Evolutionary conservation across 2,888 invertebrate genomes (phyloP).

Genomic region (Eristalinus sepulchralis): DNA sequence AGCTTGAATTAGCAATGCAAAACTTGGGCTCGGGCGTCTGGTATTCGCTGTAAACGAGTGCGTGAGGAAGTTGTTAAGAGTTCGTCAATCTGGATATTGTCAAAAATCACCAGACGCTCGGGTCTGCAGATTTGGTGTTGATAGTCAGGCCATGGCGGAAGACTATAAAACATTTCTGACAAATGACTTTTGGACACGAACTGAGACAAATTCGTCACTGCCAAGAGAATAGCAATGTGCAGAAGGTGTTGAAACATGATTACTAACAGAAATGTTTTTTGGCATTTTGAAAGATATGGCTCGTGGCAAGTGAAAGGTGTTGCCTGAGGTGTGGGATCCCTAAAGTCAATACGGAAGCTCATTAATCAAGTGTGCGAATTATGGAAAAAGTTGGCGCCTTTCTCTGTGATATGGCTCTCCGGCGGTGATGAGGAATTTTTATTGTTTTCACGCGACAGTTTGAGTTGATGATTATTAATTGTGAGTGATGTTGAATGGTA

Average conservation of each 20-base stretch:
- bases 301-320: background rate
- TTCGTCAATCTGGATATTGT: background rate
- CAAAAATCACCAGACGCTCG: background rate
- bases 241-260: background rate
- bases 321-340: background rate
- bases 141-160: background rate
- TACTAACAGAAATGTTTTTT: background rate
- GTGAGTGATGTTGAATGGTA: too few species aligned
- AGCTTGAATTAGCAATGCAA: background rate
- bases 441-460: background rate
- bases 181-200: background rate
- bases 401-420: background rate
- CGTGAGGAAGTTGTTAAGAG: background rate
- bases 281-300: background rate
- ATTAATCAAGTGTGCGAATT: background rate
- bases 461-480: background rate
- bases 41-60: background rate
- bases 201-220: background rate
- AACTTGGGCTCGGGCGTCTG: background rate
- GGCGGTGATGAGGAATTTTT: background rate
- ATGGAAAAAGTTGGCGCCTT: background rate
- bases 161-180: background rate
- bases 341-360: background rate
- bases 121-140: background rate
- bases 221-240: background rate